phyloP scores from a whole-genome alignment of 2,113 vertebrate genomes.

The Chloroceryle aenea region DNA sequence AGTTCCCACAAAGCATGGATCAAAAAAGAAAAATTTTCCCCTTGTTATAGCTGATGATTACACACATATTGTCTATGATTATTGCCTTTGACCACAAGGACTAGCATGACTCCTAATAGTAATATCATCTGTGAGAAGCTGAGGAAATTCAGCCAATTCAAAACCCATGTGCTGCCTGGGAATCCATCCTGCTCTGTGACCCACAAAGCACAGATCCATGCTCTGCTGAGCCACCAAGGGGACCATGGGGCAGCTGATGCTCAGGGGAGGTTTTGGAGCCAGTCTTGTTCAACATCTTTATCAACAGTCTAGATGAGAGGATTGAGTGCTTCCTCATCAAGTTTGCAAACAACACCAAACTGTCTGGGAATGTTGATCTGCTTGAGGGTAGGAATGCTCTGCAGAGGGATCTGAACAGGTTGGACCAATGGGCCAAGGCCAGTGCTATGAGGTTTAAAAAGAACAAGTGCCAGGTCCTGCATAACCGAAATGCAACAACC shows the following conservation, averaged over 20 bases:
- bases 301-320: too few species aligned
- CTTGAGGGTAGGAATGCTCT: too few species aligned
- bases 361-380: too few species aligned
- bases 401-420: too few species aligned
- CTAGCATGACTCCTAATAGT: not conserved
- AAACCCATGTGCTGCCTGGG: not conserved
- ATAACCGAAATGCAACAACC: too few species aligned
- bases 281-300: too few species aligned
- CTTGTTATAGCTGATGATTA: not conserved
- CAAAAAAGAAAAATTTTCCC: not conserved
- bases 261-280: not conserved
- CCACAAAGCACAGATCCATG: not conserved
- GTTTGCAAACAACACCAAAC: too few species aligned
- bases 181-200: not conserved
- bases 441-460: too few species aligned
- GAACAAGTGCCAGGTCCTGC: too few species aligned
- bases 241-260: rapidly evolving
- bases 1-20: not conserved
- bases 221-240: not conserved
- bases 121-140: not conserved
- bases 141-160: not conserved
- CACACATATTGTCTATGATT: not conserved
- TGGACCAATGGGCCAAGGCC: too few species aligned
- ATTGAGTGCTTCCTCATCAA: too few species aligned
- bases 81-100: not conserved